phyloP scores from a whole-genome alignment of 2,888 invertebrate genomes.

The Lapara coniferarum region DNA sequence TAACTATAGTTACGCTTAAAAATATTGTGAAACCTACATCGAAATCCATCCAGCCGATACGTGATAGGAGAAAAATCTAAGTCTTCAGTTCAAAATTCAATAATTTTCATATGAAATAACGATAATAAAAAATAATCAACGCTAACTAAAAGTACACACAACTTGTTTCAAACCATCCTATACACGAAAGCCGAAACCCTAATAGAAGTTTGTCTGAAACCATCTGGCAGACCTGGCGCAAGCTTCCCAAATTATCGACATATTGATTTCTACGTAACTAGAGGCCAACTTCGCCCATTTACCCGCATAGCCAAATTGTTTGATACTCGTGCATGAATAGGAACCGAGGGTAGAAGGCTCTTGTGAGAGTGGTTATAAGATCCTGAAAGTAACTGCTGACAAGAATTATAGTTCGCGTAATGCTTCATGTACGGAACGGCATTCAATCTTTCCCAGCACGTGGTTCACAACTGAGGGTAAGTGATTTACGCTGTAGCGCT shows the following conservation, averaged over 20 bases:
- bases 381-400: slow-evolving; percentile 1
- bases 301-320: background rate
- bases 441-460: background rate
- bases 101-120: too few species aligned
- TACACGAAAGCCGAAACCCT: too few species aligned
- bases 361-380: background rate
- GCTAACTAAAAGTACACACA: too few species aligned
- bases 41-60: too few species aligned
- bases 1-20: too few species aligned
- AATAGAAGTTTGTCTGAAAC: background rate
- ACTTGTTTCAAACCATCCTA: too few species aligned
- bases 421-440: slow-evolving; percentile 2
- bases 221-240: background rate
- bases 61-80: too few species aligned
- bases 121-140: too few species aligned
- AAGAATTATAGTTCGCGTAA: slow-evolving; percentile 19
- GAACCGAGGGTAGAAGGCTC: background rate
- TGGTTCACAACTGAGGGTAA: background rate
- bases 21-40: too few species aligned
- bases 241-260: slow-evolving; percentile 10
- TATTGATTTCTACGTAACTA: slow-evolving; percentile 22
- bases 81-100: too few species aligned
- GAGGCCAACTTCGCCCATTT: background rate
- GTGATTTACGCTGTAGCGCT: too few species aligned
- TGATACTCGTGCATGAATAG: too few species aligned